Base-by-base conservation (phyloP, 2,888 invertebrate species). In the Monoplex corrugatus region DNA sequence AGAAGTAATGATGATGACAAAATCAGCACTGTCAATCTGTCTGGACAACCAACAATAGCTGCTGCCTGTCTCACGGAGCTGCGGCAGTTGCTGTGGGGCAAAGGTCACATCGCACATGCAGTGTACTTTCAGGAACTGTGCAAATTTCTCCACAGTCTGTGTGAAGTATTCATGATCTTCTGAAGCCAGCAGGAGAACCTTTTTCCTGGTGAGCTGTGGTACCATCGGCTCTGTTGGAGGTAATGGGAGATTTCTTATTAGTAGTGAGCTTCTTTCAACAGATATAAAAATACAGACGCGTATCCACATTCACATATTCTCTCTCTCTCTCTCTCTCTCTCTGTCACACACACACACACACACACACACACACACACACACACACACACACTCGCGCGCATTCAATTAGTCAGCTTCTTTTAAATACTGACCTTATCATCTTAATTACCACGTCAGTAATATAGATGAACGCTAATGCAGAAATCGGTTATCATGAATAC, bases 21-120 rank as follows among this genome's bases (percentile, higher is more conserved):
- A 82, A 82, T 88, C 88, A 23, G 88, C 82, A 5, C 63, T 40
- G 40, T 88, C 88, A 44, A 88, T 88, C 44, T 88, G n/a, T 28
- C 38, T n/a, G 10, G 88, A 40, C 82, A 88, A 68, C 88, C 88
- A 88, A 68, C 83, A 83, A 45, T 88, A 88, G 72, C 40, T 63
- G 45, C 35, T 83, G 35, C 19, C 19, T n/a, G 19, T 43, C 35
- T 50, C 40, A 19, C 88, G 83, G 32, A 88, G 40, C 38, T 68
- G 38, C 0, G 88, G 38, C 43, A 82, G 44, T n/a, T 75, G 75
- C 87, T 78, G 87, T 40, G 87, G 87, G 44, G 87, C 87, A 80
- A 87, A 87, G 45, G 63, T 88, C 35, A 88, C 88, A 28, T 82
- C 83, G 13, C 63, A 82, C 88, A 82, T 63, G 68, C 88, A 88